Percentiles rank a stretch among this genome's conserved stretches.
Evolutionary conservation across 2,888 invertebrate species (phyloP).

Genomic region (Actias luna): DNA sequence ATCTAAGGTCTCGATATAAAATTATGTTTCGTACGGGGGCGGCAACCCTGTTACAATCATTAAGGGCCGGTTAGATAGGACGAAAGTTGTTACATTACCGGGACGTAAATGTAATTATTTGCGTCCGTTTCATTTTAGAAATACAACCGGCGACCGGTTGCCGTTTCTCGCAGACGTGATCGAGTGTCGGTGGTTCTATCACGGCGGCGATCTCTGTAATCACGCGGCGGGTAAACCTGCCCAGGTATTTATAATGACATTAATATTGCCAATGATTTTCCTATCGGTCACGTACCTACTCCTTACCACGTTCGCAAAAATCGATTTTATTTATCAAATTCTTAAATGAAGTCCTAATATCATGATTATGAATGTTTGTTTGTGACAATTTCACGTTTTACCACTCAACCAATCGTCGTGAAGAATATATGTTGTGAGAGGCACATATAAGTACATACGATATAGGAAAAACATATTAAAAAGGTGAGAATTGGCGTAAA

Average conservation of each 20-base stretch:
- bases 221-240: constrained; percentile 22
- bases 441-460: too few relatives aligned
- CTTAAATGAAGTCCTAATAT: neutral
- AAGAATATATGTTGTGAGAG: too few relatives aligned
- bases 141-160: constrained; percentile 4
- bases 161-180: constrained; percentile 31
- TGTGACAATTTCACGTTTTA: too few relatives aligned
- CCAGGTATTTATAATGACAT: neutral
- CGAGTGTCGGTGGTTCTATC: constrained; percentile 39
- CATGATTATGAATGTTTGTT: too few relatives aligned
- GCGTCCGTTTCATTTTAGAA: constrained; percentile 5
- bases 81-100: constrained; percentile 4
- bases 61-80: neutral
- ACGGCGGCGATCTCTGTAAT: constrained; percentile 40
- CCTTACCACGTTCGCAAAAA: neutral
- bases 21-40: neutral
- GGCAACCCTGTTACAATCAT: neutral
- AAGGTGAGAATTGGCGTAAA: too few relatives aligned
- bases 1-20: neutral
- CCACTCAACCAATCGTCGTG: too few relatives aligned
- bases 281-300: constrained; percentile 5
- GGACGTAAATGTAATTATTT: constrained; percentile 6
- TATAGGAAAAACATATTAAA: too few relatives aligned
- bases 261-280: constrained; percentile 6
- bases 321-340: constrained; percentile 3